Base-by-base conservation (phyloP, 2,888 invertebrate genomes). In the Sylvicola cinctus region DNA sequence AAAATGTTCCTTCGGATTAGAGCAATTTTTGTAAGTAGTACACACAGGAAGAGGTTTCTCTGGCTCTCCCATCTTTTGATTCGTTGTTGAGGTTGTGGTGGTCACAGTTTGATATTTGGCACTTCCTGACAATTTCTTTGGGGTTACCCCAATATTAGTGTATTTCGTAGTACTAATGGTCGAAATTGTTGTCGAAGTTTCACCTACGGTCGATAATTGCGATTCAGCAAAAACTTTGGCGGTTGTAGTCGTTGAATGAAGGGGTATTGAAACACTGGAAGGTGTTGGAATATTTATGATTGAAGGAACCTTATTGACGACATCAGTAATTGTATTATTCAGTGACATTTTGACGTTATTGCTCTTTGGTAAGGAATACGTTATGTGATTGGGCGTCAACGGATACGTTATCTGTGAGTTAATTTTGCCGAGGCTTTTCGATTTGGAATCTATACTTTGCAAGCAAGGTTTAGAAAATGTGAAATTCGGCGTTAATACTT, bases 1-100 rank as follows among this genome's bases (percentile, higher is more conserved):
- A 39, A 58, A 58, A 42, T 58, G 58, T 40, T 58, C 58, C 40
- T 53, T 57, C 29, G 58, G 58, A 47, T 58, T 58, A 29, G 52
- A 47, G 35, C 58, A 58, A 40, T 58, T 58, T 42, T 58, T 58
- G 15, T 56, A 57, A 37, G 58, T 58, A 34, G 58, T 58, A 41
- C 58, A 56, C 32, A 58, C 57, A 3, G 58, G 58, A 38, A 58
- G 45, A 38, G 56, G 50, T 36, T 54, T 56, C 16, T 39, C 39
- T 26, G 46, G 46, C 39, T 52, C 51, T n/a, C n/a, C n/a, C n/a
- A n/a, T n/a, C n/a, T n/a, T n/a, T n/a, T n/a, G n/a, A n/a, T n/a
- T n/a, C n/a, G n/a, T n/a, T n/a, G n/a, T n/a, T n/a, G n/a, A n/a
- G n/a, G n/a, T n/a, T n/a, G n/a, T n/a, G n/a, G n/a, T n/a, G n/a